Conservation (phyloP, 53 echinoderm and acorn worm genomes). For the Paracentrotus lividus region DNA sequence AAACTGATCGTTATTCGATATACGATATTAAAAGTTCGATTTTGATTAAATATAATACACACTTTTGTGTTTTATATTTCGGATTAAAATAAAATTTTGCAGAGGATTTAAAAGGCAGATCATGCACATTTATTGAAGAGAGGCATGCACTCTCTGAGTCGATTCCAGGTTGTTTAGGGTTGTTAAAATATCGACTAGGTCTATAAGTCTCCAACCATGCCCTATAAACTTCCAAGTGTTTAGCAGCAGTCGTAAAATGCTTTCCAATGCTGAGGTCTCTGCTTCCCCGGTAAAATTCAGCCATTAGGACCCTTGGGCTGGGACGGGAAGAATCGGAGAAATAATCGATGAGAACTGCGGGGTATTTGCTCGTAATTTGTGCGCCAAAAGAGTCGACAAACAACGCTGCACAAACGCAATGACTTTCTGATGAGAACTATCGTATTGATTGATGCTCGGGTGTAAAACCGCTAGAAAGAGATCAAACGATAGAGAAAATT, state of each 20-base stretch:
- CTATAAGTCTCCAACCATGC: background rate
- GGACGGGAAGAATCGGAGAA: background rate
- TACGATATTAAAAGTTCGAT: no score
- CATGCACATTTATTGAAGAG: no score
- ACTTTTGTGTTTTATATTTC: no score
- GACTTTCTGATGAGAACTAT: constrained; percentile 42
- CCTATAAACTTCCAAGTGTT: background rate
- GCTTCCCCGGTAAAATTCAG: background rate
- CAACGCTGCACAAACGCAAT: constrained; percentile 44
- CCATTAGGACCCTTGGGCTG: background rate
- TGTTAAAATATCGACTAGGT: background rate
- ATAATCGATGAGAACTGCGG: constrained; percentile 54
- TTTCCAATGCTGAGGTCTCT: background rate
- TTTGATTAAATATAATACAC: no score
- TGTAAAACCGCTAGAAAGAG: background rate
- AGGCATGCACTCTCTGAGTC: no score
- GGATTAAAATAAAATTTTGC: no score
- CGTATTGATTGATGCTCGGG: constrained; percentile 39
- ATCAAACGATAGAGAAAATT: background rate
- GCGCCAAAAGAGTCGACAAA: constrained; percentile 59
- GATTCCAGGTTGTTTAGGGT: background rate
- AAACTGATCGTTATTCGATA: no score
- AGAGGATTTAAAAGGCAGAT: no score
- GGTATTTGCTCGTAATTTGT: constrained; percentile 54
- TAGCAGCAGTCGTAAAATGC: background rate